These are phyloP conservation scores for Mareca penelope DNA, from an alignment of 2,797 vertebrate genomes.

Conservation along the genomic window DNA sequence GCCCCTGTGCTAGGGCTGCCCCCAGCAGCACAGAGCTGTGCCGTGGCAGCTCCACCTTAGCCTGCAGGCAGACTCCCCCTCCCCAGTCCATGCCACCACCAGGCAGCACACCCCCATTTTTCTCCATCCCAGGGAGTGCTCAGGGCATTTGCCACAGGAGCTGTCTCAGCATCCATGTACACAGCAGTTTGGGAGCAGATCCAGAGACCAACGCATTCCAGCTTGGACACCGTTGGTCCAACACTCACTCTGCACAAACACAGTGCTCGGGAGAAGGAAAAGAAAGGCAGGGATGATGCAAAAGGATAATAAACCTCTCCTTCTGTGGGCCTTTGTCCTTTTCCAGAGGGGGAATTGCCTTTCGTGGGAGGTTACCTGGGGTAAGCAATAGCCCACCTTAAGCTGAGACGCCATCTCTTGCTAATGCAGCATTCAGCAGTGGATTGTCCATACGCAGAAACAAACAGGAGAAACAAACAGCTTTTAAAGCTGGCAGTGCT, in stretches of 20 bases:
- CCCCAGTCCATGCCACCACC: neutral
- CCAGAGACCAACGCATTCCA: neutral
- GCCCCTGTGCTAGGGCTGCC: neutral
- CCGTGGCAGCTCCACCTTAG: neutral
- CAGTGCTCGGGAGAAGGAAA: neutral
- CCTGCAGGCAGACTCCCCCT: neutral
- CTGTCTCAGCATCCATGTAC: neutral
- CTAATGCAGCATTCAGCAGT: neutral
- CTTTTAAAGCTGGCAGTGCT: conserved; percentile 24
- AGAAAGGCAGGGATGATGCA: conserved; percentile 13
- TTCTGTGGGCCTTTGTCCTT: neutral
- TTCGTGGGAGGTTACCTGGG: neutral
- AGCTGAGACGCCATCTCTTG: neutral
- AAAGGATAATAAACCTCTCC: neutral
- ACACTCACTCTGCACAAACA: neutral
- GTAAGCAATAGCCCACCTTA: conserved; percentile 4
- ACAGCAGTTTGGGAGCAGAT: neutral
- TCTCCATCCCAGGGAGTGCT: accelerated
- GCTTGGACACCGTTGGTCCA: neutral
- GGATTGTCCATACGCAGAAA: neutral
- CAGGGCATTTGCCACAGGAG: neutral
- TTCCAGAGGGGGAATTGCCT: conserved; percentile 1
- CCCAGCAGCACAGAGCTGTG: neutral
- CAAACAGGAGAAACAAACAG: neutral
- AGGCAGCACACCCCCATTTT: neutral